Base-by-base conservation (phyloP, 2,113 vertebrate genomes). In the Sigmodon hispidus region DNA sequence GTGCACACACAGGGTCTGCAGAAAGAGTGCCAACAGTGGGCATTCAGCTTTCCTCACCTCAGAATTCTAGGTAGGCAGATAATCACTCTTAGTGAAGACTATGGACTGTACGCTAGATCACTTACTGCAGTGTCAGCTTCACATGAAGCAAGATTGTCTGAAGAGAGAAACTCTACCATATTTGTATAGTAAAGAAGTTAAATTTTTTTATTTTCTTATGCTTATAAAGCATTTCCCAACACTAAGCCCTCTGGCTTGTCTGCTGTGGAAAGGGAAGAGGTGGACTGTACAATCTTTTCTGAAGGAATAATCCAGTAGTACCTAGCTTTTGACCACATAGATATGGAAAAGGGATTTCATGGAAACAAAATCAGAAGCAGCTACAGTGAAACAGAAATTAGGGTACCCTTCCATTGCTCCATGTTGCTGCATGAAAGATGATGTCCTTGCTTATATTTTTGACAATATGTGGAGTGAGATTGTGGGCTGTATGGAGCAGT, bases 221-320 rank as follows among this genome's bases (percentile, higher is more conserved):
- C 88, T 95, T 97, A 87, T 93, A 98, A 98, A 97, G 98, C 98
- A 79, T 59, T 95, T 12, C 90, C 98, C 13, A 92, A 70, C 89
- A 97, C 97, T 96, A 96, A 98, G 97, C 94, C 93, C 84, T 73
- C 89, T 0, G 91, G 96, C 77, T 84, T 75, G 40, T 92, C 85
- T 92, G 98, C 98, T 89, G 70, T 96, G 87, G 98, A 97, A 65
- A 96, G 72, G 0, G 97, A 98, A 86, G 95, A 95, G 0, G 98
- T 99, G 96, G 98, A 98, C 75, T 98, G 97, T 91, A 95, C 99
- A 69, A 99, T 99, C 76, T 94, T 99, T 70, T 99, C 98, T 0
- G 99, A 99, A 97, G 99, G 99, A 43, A 45, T 99, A 95, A 98
- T 99, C 97, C 99, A 99, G 97, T 99, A 99, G 81, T 99, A 99